Conservation (phyloP, 2,888 invertebrate species). For the Blomia tropicalis region DNA sequence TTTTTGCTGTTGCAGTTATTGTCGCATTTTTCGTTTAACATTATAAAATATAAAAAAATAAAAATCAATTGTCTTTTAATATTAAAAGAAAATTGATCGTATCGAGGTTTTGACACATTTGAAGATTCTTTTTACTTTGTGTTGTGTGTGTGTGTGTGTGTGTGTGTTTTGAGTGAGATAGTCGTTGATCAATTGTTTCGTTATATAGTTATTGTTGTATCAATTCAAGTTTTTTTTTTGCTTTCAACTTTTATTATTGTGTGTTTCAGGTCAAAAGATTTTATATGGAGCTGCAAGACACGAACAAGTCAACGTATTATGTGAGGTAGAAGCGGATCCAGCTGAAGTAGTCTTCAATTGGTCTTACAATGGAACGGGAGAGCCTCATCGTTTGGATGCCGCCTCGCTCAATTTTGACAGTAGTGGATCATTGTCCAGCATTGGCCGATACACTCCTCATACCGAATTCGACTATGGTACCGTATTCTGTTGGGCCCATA, state of each 20-base stretch:
- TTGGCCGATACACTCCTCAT: constrained; percentile 30
- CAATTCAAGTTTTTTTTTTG: neutral
- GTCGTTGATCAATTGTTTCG: neutral
- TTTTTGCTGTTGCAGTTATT: too few species aligned
- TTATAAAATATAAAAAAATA: too few species aligned
- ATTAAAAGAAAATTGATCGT: too few species aligned
- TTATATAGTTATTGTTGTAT: neutral
- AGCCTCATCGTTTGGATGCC: constrained; percentile 41
- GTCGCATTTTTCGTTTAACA: too few species aligned
- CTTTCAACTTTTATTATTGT: too few species aligned
- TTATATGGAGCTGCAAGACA: constrained; percentile 30
- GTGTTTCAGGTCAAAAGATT: constrained; percentile 27
- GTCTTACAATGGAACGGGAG: constrained; percentile 76
- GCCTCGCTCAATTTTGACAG: neutral
- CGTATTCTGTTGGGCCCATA: constrained; percentile 31
- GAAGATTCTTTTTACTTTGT: too few species aligned
- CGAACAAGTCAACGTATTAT: constrained; percentile 29
- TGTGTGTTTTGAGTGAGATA: neutral
- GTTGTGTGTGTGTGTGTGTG: too few species aligned
- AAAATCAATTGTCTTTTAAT: too few species aligned
- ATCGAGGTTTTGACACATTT: too few species aligned
- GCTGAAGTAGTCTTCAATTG: constrained; percentile 60
- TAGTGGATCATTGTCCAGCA: constrained; percentile 17
- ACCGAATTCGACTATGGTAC: constrained; percentile 32
- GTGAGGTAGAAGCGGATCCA: constrained; percentile 31